phyloP scores from a whole-genome alignment of 2,888 invertebrate species.

The Alloplasta piceator region DNA sequence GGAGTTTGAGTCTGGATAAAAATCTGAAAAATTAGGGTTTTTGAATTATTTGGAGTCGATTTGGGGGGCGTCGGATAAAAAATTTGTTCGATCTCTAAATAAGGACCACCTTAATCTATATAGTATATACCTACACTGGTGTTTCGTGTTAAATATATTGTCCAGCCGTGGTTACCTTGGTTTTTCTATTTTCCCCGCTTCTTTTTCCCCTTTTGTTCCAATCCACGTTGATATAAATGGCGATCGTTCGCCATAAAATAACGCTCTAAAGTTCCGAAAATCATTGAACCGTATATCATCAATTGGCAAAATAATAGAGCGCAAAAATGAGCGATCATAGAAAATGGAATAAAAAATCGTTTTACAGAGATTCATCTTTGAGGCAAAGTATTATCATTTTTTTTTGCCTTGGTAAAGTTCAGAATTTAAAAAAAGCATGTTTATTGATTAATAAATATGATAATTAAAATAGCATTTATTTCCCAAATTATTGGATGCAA shows the following conservation, averaged over 20 bases:
- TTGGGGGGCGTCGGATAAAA: no score
- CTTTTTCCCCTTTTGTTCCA: neutral
- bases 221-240: slow-evolving; percentile 37
- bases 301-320: neutral
- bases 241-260: slow-evolving; percentile 49
- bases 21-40: no score
- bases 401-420: neutral
- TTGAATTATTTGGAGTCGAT: no score
- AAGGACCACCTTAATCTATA: no score
- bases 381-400: neutral
- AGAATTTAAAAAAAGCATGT: no score
- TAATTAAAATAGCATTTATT: no score
- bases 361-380: no score
- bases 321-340: no score
- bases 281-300: slow-evolving; percentile 7
- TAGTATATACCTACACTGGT: slow-evolving; percentile 1
- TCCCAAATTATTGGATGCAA: no score
- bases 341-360: neutral
- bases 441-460: no score
- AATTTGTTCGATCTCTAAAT: no score
- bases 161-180: slow-evolving; percentile 29
- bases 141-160: slow-evolving; percentile 59
- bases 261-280: slow-evolving; percentile 15
- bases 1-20: no score
- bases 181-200: slow-evolving; percentile 44